phyloP scores from a whole-genome alignment of 2,888 invertebrate species.

The Torymus auratus region DNA sequence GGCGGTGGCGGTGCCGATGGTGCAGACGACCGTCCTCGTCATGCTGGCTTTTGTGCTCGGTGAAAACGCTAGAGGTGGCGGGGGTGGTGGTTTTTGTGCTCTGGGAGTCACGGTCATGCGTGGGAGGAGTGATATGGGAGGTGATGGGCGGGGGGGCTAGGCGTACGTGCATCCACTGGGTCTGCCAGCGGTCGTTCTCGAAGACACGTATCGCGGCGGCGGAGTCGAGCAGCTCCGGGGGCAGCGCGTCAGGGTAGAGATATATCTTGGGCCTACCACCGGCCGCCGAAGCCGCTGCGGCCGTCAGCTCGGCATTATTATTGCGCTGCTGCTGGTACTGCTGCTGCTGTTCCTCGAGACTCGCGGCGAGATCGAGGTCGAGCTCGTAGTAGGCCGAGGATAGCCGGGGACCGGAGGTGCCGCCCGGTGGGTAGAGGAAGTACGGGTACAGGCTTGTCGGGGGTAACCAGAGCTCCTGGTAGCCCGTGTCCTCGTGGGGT shows the following conservation, averaged over 20 bases:
- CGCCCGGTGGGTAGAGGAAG: slow-evolving; percentile 79
- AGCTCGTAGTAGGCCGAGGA: slow-evolving; percentile 69
- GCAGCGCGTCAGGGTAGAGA: slow-evolving; percentile 58
- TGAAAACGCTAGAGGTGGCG: too few relatives aligned
- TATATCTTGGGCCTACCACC: slow-evolving; percentile 65
- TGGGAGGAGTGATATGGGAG: slow-evolving; percentile 58
- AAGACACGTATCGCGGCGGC: slow-evolving; percentile 50
- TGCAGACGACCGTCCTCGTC: slow-evolving; percentile 68
- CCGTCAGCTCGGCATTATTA: too few relatives aligned
- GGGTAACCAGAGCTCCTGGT: slow-evolving; percentile 79
- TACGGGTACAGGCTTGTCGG: slow-evolving; percentile 80
- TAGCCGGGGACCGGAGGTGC: slow-evolving; percentile 74
- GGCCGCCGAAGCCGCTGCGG: slow-evolving; percentile 53
- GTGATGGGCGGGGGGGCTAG: slow-evolving; percentile 33
- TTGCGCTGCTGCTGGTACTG: slow-evolving; percentile 59
- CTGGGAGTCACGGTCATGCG: slow-evolving; percentile 66
- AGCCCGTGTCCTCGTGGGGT: slow-evolving; percentile 73
- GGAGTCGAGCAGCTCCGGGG: slow-evolving; percentile 49
- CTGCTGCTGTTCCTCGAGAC: slow-evolving; percentile 61
- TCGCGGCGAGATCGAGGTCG: slow-evolving; percentile 64
- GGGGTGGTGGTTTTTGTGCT: slow-evolving; percentile 65
- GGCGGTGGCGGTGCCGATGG: slow-evolving; percentile 66
- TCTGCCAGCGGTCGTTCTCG: slow-evolving; percentile 56
- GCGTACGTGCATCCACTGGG: slow-evolving; percentile 55
- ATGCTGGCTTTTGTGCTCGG: slow-evolving; percentile 65